Conservation (phyloP, 2,797 vertebrate genomes). For the Helarctos malayanus region DNA sequence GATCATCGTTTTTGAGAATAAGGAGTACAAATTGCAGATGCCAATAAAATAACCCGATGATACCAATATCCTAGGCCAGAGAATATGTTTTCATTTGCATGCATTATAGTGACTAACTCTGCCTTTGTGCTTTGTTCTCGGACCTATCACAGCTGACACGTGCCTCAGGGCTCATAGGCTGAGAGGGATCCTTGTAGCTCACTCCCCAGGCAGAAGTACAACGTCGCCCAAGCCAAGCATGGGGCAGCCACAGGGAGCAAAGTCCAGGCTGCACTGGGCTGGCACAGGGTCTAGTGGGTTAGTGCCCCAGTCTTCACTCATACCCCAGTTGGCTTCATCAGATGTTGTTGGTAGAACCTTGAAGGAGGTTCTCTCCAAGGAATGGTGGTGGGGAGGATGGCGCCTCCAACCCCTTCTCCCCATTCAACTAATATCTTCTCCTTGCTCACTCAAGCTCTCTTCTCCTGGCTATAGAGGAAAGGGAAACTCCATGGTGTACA, state of each 20-base stretch:
- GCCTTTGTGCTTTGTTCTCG: neutral
- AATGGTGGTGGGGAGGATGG: neutral
- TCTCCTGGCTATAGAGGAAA: neutral
- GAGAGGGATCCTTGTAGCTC: neutral
- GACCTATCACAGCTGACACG: neutral
- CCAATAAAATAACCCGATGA: neutral
- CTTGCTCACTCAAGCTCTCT: neutral
- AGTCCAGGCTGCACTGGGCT: neutral
- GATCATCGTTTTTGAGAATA: neutral
- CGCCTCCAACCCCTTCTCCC: neutral
- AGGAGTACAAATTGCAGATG: neutral
- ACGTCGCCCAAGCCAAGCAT: neutral
- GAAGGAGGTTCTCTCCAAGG: neutral
- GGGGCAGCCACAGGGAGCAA: neutral
- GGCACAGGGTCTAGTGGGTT: neutral
- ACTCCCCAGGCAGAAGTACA: neutral
- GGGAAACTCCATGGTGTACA: neutral
- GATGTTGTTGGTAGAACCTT: neutral
- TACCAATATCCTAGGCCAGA: neutral
- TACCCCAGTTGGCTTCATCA: neutral
- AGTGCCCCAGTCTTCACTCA: neutral
- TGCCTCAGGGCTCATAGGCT: neutral
- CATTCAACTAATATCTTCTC: neutral
- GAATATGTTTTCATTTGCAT: neutral
- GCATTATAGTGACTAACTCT: neutral